Base-by-base conservation (phyloP, 2,113 vertebrate species). In the Pangasianodon gigas region DNA sequence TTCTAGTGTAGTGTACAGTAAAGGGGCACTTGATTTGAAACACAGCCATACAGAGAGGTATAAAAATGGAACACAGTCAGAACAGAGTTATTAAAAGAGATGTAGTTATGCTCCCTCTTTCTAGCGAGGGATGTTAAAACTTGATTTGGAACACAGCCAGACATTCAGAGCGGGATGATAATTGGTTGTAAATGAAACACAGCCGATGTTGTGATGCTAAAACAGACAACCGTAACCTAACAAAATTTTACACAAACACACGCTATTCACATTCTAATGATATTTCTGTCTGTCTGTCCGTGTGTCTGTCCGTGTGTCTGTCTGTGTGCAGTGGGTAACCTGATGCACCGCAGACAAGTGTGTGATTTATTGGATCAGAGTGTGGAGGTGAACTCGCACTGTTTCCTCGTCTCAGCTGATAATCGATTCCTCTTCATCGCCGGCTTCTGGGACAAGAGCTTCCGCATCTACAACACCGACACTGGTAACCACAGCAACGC, bases 381-480 rank as follows among this genome's bases (percentile, higher is more conserved):
- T 91, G 98, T 99, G 92, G 97, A 97, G 93, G 97, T 99, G 84
- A 97, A 98, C 91, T 97, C 97, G 9, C 98, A 99, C 94, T 98
- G 97, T 94, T 99, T 99, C 89, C 94, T 98, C 93, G 96, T 99
- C 95, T 98, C 97, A 0, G 97, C 98, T 0, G 97, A 99, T 93
- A 99, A 99, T 94, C 97, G 98, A 94, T 97, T 97, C 91, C 97
- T 99, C 94, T 96, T 99, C 41, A 95, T 99, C 91, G 99, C 98
- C 84, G 98, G 98, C 91, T 99, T 99, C 95, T 99, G 98, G 98
- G 98, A 99, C 95, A 99, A 99, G 96, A 99, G 98, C 94, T 99
- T 99, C 95, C 96, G 98, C 8, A 96, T 99, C 91, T 99, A 99
- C 93, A 99, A 98, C 91, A 98, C 98, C 0, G 98, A 99, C 94